A percentile compares a stretch with the other conserved stretches of the same genome.
Conservation (phyloP, 2,113 vertebrate species). For the Caranx ignobilis region DNA sequence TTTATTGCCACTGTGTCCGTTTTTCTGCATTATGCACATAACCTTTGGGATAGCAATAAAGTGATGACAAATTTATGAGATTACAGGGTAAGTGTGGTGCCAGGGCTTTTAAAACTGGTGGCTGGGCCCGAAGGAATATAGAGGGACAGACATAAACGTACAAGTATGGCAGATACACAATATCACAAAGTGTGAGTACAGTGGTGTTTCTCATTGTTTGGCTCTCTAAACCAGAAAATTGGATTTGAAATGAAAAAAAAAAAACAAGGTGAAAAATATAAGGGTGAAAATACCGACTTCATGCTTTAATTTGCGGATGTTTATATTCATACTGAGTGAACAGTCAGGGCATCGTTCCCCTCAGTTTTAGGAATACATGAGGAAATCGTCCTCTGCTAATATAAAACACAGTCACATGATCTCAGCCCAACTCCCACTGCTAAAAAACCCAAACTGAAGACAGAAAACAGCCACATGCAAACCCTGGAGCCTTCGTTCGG, state of each 20-base stretch:
- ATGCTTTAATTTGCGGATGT: not conserved
- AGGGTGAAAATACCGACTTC: conserved; percentile 1
- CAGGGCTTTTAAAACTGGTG: conserved; percentile 1
- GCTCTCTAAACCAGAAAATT: conserved; percentile 2
- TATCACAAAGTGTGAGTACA: not conserved
- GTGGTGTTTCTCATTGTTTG: not conserved
- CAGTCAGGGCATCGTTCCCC: not conserved
- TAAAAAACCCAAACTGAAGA: too few species aligned
- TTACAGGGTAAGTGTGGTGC: not conserved
- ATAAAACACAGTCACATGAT: not conserved
- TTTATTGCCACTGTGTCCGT: conserved; percentile 8
- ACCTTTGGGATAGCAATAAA: conserved; percentile 17
- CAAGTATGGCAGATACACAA: not conserved
- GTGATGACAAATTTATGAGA: conserved; percentile 38
- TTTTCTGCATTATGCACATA: conserved; percentile 41
- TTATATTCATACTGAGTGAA: not conserved
- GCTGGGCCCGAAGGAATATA: not conserved
- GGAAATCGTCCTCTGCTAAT: not conserved
- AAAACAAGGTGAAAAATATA: too few species aligned
- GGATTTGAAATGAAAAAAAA: not conserved
- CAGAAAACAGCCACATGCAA: too few species aligned
- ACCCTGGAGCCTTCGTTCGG: too few species aligned
- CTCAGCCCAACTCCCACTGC: not conserved
- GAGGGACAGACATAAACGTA: not conserved
- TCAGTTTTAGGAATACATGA: not conserved